Evolutionary conservation across 1,140 invertebrate genomes (phyloP), one percentile per base, ranked within the genome.

Genomic region (Drosophila insularis): DNA sequence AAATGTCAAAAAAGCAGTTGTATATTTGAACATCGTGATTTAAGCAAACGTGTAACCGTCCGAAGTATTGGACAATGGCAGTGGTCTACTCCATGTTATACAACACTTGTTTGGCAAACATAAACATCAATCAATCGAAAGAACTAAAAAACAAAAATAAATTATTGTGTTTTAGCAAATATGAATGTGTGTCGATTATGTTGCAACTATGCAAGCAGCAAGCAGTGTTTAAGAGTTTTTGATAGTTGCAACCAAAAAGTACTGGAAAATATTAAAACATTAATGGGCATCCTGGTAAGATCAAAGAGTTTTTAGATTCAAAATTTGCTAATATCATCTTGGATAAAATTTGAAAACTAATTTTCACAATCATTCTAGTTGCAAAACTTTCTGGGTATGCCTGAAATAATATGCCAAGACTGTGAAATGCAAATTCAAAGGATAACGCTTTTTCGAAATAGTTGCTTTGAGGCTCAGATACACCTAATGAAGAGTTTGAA

Each of bases 201-300:
- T 43, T 65, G 74, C 4, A 68, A 58, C 21, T 37, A 35, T 50
- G 50, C 59, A 8, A 67, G 13, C 11, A 14, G 4, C 5, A 63
- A 75, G 3, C 61, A 62, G 19, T 74, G 77, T 1, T 21, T 78
- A 23, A 61, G 58, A 32, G 67, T 85, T 2, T 85, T 85, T 62
- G 71, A 78, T 14, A 53, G 40, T 11, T 14, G 10, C 27, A 63
- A 78, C 54, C 58, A 59, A 23, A 68, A 43, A 27, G 54, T 77
- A 19, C 31, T 85, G 31, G 67, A 76, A 58, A 60, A 69, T 27
- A 71, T 85, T 6, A 65, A 78, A 66, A 27, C 71, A 11, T 17
- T 85, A 8, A 85, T 74, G 3, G 81, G 78, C 0, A 35, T 78
- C 23, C n/a, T 46, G 65, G 81, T 85, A 50, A 62, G 68, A 69